Evolutionary conservation across 2,113 vertebrate genomes (phyloP).

Genomic region (Platichthys stellatus): DNA sequence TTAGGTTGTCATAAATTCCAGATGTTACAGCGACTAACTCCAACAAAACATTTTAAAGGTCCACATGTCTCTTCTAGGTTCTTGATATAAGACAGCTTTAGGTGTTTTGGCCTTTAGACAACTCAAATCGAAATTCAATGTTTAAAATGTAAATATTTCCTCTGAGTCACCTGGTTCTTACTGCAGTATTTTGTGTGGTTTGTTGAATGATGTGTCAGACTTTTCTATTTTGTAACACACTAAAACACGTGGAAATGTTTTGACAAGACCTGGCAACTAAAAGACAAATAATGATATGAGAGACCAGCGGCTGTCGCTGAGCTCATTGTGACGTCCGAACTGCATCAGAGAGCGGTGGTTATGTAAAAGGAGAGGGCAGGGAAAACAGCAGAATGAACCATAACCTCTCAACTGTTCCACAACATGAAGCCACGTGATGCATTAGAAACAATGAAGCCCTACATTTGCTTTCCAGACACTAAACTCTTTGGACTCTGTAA

Average conservation of each 20-base stretch:
- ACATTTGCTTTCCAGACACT: background rate
- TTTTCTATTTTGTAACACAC: background rate
- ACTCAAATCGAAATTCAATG: background rate
- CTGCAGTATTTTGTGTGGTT: background rate
- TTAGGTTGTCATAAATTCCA: too few relatives aligned
- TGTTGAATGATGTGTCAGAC: background rate
- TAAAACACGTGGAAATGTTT: conserved; percentile 30
- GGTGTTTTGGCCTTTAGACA: background rate
- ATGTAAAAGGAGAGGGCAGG: conserved; percentile 8
- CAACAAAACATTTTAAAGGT: background rate
- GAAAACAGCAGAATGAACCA: conserved; percentile 10
- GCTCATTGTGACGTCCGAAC: conserved; percentile 19
- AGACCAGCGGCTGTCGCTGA: background rate
- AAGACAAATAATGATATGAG: conserved; percentile 31
- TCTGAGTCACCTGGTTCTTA: background rate
- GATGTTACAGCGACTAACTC: background rate
- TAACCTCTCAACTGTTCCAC: conserved; percentile 33
- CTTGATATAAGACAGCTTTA: background rate
- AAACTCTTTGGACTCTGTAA: background rate
- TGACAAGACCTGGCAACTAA: background rate
- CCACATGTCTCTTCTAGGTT: too few relatives aligned
- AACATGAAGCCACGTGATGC: background rate
- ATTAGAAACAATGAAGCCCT: background rate
- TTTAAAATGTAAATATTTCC: background rate
- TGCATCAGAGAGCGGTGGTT: conserved; percentile 17